Evolutionary conservation across 1,140 invertebrate species (phyloP), one percentile per base, ranked within the genome.

Genomic region (Wasmannia auropunctata): DNA sequence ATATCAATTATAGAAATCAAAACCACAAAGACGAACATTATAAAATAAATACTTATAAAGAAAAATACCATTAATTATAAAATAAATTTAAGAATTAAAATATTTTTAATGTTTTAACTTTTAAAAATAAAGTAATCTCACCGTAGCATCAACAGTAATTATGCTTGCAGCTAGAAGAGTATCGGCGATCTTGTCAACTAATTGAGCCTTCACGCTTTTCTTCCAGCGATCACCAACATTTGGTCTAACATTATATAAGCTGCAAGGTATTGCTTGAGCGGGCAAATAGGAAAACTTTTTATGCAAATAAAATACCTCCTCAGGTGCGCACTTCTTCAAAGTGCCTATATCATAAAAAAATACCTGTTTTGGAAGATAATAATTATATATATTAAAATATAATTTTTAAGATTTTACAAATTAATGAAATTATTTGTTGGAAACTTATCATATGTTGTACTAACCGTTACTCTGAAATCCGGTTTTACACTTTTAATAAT

Each of bases 291-390:
- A 93, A 81, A 95, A 95, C 5, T 34, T 75, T 31, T 91, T 88
- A 62, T 93, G 89, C 10, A 95, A 88, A 76, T 92, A 95, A 51
- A 86, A 93, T 7, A 95, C 3, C 14, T 91, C 84, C 0, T 91
- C 56, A 7, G 91, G 60, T n/a, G 85, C 14, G 85, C 92, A 92
- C 6, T 91, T 86, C 69, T 93, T 91, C 0, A 94, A 28, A 8
- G 95, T 95, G 1, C 95, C 95, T 65, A 91, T 95, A 60, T 95
- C 95, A 67, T 95, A 95, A 81, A 95, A 95, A 11, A 93, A 51
- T 40, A 95, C 75, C 95, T 95, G 60, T 51, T 67, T 65, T 90
- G 90, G 51, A 87, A 80, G 75, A 88, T 49, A 58, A 69, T n/a
- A 70, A 46, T 67, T 65, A 81, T 43, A 37, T 7, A 60, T 56